These are phyloP conservation scores for Mus minutoides DNA, from an alignment of 2,797 vertebrate species.

Conservation along the genomic window DNA sequence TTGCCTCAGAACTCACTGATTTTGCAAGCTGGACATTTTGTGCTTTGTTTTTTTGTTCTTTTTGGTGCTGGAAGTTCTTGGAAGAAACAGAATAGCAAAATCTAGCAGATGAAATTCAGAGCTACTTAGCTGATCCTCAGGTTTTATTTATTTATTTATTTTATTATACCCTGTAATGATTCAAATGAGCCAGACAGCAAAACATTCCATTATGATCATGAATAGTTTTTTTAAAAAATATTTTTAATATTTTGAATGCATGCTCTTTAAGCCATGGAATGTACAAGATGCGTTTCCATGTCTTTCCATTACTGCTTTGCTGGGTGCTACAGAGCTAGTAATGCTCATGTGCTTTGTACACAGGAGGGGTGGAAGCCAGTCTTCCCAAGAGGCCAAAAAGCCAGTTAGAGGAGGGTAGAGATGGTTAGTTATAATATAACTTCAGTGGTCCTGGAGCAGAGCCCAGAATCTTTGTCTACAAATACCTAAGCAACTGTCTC, in stretches of 20 bases:
- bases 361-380: neutral
- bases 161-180: neutral
- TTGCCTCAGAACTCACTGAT: constrained; percentile 37
- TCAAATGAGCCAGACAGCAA: neutral
- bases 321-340: neutral
- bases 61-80: constrained; percentile 21
- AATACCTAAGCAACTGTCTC: neutral
- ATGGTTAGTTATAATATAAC: neutral
- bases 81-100: neutral
- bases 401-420: neutral
- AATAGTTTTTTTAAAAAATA: no score
- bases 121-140: neutral
- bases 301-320: neutral
- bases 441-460: neutral
- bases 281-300: neutral
- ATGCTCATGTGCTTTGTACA: neutral
- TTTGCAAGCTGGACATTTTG: constrained; percentile 50
- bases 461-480: neutral
- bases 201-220: constrained; percentile 3
- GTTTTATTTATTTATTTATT: neutral
- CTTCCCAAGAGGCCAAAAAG: neutral
- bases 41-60: constrained; percentile 6
- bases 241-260: neutral
- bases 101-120: neutral
- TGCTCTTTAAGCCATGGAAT: neutral